Evolutionary conservation across 2,888 invertebrate genomes (phyloP), one percentile per base, ranked within the genome.

Genomic region (Siphlonurus alternatus): DNA sequence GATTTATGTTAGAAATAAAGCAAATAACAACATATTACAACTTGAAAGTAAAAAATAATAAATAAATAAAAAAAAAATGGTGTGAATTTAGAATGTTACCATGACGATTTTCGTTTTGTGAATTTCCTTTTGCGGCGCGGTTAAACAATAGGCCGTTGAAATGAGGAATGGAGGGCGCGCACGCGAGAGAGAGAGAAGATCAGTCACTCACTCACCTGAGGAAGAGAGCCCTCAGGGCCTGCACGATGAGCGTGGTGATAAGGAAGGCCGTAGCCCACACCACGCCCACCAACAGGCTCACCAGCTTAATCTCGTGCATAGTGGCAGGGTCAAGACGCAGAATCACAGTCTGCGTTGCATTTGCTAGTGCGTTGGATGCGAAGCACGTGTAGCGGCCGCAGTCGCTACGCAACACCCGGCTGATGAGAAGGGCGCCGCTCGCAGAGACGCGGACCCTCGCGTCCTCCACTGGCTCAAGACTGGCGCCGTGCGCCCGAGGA

Each of bases 371-470:
- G 77, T 94, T 94, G 71, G 87, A 83, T 56, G 90, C 93, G 72
- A 86, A 85, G 74, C 95, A 96, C 66, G 84, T 82, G 77, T 95
- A 96, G 25, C 83, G 78, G 63, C 94, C 94, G 70, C 88, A 87
- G 76, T 93, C 93, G 1, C 69, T 68, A n/a, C 76, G 70, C 10
- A 73, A 70, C 10, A 79, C 74, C 72, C 86, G 84, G 69, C 89
- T 82, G 67, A 94, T 86, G 69, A 83, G 82, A 65, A 94, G 77
- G 20, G 89, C 87, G 23, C 93, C 93, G 73, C 92, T 88, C 24
- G 86, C 84, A 61, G 87, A 79, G 53, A 92, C 76, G 67, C 79
- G 78, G 65, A 89, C 81, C 68, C 88, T 77, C 0, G 80, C 81
- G 67, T 75, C 75, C 15, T 76, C 73, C 1, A 68, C 66, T 60